Evolutionary conservation across 2,888 invertebrate genomes (phyloP), one percentile per base, ranked within the genome.

Genomic region (Heteromyza rotundicornis): DNA sequence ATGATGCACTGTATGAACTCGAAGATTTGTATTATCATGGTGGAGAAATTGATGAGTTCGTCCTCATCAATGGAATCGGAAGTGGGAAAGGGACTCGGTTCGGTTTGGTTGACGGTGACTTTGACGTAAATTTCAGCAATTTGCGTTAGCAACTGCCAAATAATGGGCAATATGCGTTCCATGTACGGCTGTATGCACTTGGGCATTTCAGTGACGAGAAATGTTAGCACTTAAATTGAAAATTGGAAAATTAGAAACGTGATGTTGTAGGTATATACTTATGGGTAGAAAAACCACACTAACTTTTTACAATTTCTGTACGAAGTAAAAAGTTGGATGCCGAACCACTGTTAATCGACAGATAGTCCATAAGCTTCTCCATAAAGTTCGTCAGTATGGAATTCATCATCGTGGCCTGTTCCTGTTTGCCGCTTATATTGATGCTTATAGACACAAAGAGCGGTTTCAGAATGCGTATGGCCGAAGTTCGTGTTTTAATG

Each of bases 331-430:
- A 87, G 74, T 89, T 89, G 36, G 86, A 85, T 0, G 82, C 82
- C 14, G 80, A 78, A 2, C 85, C 86, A 75, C 87, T 85, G 19
- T 86, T 85, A 60, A 85, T 83, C 55, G 85, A 84, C 7, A 90
- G 79, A 59, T 86, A 86, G 57, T 86, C 80, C 27, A 87, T 82
- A 63, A 90, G 85, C 53, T 88, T 88, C 70, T 88, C 87, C 73
- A 88, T 88, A 72, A 90, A 90, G 75, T 86, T 86, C 0, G 88
- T 87, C 50, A 91, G 76, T n/a, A 89, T 85, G n/a, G 90, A 89
- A 70, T 85, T 87, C 69, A 91, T 81, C 71, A 89, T 84, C 49
- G 86, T 85, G 55, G 86, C 86, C 57, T 87, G 86, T 60, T 87
- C 85, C 62, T 84, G 84, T 68, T 87, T 88, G 55, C 84, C 84